These are phyloP conservation scores for Riptortus pedestris DNA, from an alignment of 1,140 invertebrate species.

Conservation along the genomic window DNA sequence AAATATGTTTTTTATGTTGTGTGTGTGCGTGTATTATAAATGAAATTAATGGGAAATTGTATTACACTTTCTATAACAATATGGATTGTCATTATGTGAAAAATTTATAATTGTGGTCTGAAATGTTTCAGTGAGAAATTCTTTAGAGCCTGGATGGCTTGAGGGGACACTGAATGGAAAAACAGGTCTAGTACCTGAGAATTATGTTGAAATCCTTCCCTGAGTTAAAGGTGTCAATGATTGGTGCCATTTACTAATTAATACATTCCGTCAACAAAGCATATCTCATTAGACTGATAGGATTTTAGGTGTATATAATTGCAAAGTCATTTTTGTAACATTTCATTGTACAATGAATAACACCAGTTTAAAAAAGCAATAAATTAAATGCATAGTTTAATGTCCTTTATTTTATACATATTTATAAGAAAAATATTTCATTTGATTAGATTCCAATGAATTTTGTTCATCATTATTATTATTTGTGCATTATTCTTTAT, in stretches of 20 bases:
- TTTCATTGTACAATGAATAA: slow-evolving; percentile 8
- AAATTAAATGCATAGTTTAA: neutral
- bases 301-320: slow-evolving; percentile 12
- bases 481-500: no score
- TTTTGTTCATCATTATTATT: no score
- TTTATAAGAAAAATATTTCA: neutral
- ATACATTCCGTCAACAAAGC: slow-evolving; percentile 23
- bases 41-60: no score
- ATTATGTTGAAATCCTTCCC: slow-evolving; percentile 85
- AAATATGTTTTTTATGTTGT: no score
- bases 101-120: no score
- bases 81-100: no score
- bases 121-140: slow-evolving; percentile 69
- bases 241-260: slow-evolving; percentile 18
- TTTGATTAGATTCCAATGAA: neutral
- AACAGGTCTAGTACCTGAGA: slow-evolving; percentile 88
- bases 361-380: slow-evolving; percentile 13
- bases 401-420: neutral
- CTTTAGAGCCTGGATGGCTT: slow-evolving; percentile 91
- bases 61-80: no score
- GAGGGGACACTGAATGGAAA: slow-evolving; percentile 89
- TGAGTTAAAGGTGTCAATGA: slow-evolving; percentile 32
- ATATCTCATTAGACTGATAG: slow-evolving; percentile 27
- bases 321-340: slow-evolving; percentile 7
- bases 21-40: no score